Conservation (phyloP, 2,113 vertebrate species). For the Polyodon spathula region DNA sequence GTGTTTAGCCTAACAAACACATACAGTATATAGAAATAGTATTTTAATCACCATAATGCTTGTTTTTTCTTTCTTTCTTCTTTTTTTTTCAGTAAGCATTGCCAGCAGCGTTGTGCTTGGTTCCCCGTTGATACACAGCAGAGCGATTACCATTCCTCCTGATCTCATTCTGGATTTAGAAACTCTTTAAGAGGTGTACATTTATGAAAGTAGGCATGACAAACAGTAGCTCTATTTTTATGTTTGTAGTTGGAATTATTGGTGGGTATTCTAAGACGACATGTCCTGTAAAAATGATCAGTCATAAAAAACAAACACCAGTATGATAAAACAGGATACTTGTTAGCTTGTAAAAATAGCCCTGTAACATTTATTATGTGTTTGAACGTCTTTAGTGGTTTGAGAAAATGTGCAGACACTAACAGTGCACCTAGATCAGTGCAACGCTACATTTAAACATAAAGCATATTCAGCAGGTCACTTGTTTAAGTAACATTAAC, state of each 20-base stretch:
- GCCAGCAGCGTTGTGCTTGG: neutral
- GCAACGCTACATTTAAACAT: too few relatives aligned
- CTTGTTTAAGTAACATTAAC: too few relatives aligned
- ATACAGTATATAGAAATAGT: neutral
- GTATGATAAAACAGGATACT: too few relatives aligned
- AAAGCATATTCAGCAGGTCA: too few relatives aligned
- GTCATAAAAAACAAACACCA: neutral
- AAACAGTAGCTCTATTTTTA: neutral
- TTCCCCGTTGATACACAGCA: neutral
- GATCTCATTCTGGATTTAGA: slow-evolving; percentile 3
- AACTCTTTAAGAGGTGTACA: slow-evolving; percentile 8
- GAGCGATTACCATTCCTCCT: slow-evolving; percentile 3
- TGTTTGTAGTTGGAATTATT: neutral
- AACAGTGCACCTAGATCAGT: too few relatives aligned
- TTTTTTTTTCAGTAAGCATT: neutral
- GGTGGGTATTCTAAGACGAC: neutral
- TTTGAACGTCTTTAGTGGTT: too few relatives aligned
- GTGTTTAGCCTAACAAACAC: neutral
- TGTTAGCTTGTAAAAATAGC: too few relatives aligned
- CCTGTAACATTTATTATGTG: too few relatives aligned
- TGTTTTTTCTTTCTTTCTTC: too few relatives aligned
- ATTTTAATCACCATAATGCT: neutral
- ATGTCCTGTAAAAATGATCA: neutral
- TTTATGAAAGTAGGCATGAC: neutral
- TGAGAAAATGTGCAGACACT: too few relatives aligned